Evolutionary conservation across 2,797 vertebrate genomes (phyloP), one percentile per base, ranked within the genome.

Genomic region (Hybognathus amarus): DNA sequence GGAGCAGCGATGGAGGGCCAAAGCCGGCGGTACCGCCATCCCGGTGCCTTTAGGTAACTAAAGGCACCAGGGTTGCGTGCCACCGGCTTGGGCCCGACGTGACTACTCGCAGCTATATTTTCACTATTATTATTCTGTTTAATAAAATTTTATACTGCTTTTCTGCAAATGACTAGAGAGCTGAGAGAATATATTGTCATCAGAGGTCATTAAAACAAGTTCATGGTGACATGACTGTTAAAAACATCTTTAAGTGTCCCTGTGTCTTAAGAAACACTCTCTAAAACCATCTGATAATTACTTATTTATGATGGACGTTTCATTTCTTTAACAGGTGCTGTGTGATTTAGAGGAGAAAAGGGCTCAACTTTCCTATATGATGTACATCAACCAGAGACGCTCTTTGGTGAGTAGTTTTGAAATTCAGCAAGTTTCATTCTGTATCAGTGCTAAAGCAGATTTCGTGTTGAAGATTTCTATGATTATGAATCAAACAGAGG

Each of bases 361-460:
- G 18, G 1, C n/a, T 47, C 30, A 30, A 68, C 45, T 74, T 68
- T 63, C 42, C 24, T 50, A 50, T 71, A 70, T 82, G 66, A 88
- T 86, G 87, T 76, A 54, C 69, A 66, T 82, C 64, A n/a, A 67
- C 59, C 85, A 71, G 17, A 82, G 64, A 80, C 56, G 3, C 69
- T 50, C 74, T 75, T 69, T 61, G 85, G 87, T 87, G 63, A 86
- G 87, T 50, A 6, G 59, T 63, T 82, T 76, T 79, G 24, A 33
- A 70, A 54, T 82, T 36, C 11, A 54, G 20, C 50, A 22, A n/a
- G 20, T 45, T 66, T 79, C 40, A 24, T 68, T 2, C 13, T 50
- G 36, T 52, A 73, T 20, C 52, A 15, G 27, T 61, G 36, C 40
- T 42, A n/a, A 54, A 36, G 30, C 50, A 54, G 30, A 64, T 9